Conservation (phyloP, 2,888 invertebrate species). For the Erebia ligea region DNA sequence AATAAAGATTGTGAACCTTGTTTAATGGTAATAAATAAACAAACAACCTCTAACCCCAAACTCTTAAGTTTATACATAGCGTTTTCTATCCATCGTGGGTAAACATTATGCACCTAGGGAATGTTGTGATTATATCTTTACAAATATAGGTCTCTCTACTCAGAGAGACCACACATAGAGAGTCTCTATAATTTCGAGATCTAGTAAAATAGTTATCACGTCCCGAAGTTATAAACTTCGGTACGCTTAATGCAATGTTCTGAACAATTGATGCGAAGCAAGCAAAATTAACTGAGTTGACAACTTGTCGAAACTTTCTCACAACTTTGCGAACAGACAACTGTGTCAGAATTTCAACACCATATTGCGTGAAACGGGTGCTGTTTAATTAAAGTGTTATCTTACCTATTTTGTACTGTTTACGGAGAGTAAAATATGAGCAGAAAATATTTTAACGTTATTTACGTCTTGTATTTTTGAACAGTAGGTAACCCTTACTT, state of each 20-base stretch:
- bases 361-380: slow-evolving; percentile 20
- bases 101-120: too few species aligned
- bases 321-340: slow-evolving; percentile 3
- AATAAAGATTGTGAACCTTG: background rate
- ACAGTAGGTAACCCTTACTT: background rate
- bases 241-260: slow-evolving; percentile 7
- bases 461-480: background rate
- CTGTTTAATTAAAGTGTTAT: slow-evolving; percentile 1
- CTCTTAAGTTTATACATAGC: too few species aligned
- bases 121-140: too few species aligned
- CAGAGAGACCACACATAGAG: too few species aligned
- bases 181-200: background rate
- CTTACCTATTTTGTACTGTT: background rate
- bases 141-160: background rate
- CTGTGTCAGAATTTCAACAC: slow-evolving; percentile 15
- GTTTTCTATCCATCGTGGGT: too few species aligned
- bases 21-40: background rate
- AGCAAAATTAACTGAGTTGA: slow-evolving; percentile 20
- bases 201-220: slow-evolving; percentile 18
- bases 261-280: slow-evolving; percentile 14
- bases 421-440: background rate
- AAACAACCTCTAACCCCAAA: too few species aligned
- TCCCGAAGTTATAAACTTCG: background rate
- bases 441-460: background rate
- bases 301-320: slow-evolving; percentile 18